Evolutionary conservation across 2,113 vertebrate genomes (phyloP), one percentile per base, ranked within the genome.

Genomic region (Erpornis zantholeuca): DNA sequence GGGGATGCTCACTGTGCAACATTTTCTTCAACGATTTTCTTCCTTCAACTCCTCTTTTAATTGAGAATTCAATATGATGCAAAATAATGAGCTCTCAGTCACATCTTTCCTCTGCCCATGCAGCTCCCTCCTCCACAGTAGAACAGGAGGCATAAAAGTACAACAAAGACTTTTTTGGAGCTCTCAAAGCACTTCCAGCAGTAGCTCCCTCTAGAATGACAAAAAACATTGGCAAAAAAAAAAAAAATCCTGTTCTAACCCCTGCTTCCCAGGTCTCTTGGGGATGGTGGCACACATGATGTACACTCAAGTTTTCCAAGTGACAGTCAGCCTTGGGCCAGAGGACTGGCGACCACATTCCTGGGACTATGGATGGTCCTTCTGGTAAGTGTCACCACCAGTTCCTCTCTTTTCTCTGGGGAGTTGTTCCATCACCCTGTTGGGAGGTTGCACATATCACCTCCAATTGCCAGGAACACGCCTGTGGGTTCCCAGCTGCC

Each of bases 261-360:
- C 69, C 60, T 96, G 12, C 64, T 96, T 90, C 90, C 25, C 96
- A 99, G 99, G 99, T 92, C 98, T 99, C 64, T 96, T 99, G 82
- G 99, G 99, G 36, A 99, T 99, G 99, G 99, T 99, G 98, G 99
- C 99, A 88, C 99, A 99, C 92, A 99, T 99, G 99, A 99, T 99
- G 98, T 99, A 99, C 84, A 99, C 98, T 18, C 99, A 99, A 97
- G 99, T 99, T 88, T 99, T 99, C 97, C 99, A 99, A 98, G 99
- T 99, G 96, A 99, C 99, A 12, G 99, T 98, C 95, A 99, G 98
- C 77, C 94, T 99, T 96, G 99, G 99, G 35, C 99, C 99, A 31
- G 99, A 99, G 88, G 99, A 99, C 97, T 99, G 99, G 99, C 98
- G 99, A 91, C 99, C 99, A 9, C 99, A 99, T 88, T 97, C 98